phyloP scores from a whole-genome alignment of 2,113 vertebrate species.

The Lophius piscatorius region DNA sequence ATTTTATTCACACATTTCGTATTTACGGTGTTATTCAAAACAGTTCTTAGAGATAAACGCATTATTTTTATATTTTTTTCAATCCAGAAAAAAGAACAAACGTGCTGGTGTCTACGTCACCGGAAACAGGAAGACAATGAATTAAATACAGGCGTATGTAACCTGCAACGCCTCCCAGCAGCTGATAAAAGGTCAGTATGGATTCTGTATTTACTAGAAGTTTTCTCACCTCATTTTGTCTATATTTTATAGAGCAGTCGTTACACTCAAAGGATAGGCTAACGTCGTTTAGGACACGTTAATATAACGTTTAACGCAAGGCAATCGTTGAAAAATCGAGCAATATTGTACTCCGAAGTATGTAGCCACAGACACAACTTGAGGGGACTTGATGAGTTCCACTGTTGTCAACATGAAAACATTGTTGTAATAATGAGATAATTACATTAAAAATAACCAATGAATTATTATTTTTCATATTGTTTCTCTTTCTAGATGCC shows the following conservation, averaged over 20 bases:
- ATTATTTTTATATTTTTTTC: not conserved
- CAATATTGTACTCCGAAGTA: too few relatives aligned
- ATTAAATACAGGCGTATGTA: conserved; percentile 9
- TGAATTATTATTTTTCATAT: not conserved
- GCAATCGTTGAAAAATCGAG: too few relatives aligned
- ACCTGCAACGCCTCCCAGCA: conserved; percentile 4
- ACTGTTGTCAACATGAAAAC: too few relatives aligned
- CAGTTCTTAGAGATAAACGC: too few relatives aligned
- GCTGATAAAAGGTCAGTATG: conserved; percentile 52
- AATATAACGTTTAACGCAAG: too few relatives aligned
- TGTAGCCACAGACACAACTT: too few relatives aligned
- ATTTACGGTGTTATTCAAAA: not conserved
- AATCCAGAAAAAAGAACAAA: not conserved
- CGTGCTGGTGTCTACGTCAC: conserved; percentile 16
- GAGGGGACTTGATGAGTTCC: too few relatives aligned
- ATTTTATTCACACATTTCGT: not conserved
- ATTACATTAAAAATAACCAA: not conserved
- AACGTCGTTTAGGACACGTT: too few relatives aligned
- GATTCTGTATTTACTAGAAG: not conserved
- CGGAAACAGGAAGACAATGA: conserved; percentile 62
- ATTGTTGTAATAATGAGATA: too few relatives aligned
- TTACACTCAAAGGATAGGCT: accelerated
- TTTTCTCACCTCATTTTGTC: too few relatives aligned
- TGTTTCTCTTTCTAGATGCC: conserved; percentile 30
- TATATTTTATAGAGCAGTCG: not conserved